A percentile compares a stretch with the other conserved stretches of the same genome.
Conservation (phyloP, 2,888 invertebrate species). For the Cephus pulcher region DNA sequence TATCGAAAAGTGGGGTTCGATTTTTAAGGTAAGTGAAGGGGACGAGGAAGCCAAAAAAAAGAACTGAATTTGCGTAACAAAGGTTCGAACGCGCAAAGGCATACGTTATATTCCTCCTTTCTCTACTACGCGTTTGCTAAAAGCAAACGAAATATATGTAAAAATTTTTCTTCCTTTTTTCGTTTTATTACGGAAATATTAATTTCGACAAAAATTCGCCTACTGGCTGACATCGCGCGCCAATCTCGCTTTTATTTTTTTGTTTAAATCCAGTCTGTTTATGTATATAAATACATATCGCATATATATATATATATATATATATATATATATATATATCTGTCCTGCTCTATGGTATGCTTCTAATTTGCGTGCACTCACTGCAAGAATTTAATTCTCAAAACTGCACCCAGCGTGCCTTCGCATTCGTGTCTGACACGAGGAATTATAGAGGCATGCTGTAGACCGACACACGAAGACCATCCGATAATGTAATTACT, state of each 20-base stretch:
- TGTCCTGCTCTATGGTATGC: slow-evolving; percentile 22
- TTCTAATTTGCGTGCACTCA: slow-evolving; percentile 50
- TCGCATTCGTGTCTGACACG: slow-evolving; percentile 7
- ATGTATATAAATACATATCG: background rate
- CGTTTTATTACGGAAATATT: background rate
- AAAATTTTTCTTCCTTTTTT: background rate
- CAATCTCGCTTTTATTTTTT: slow-evolving; percentile 29
- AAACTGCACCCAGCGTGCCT: slow-evolving; percentile 35
- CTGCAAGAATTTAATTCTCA: slow-evolving; percentile 56
- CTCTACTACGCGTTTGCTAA: background rate
- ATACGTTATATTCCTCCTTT: background rate
- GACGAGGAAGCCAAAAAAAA: background rate
- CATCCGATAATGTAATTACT: slow-evolving; percentile 52
- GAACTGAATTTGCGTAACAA: background rate
- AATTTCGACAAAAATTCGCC: background rate
- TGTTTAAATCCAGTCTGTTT: slow-evolving; percentile 1
- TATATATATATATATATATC: background rate
- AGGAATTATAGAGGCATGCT: background rate
- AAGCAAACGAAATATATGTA: background rate
- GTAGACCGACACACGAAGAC: background rate
- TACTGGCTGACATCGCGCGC: background rate
- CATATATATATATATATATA: background rate
- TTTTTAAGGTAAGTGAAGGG: background rate
- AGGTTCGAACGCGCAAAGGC: background rate
- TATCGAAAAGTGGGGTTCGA: background rate